phyloP scores from a whole-genome alignment of 2,888 invertebrate species.

The Lepidocyrtinus sp. region DNA sequence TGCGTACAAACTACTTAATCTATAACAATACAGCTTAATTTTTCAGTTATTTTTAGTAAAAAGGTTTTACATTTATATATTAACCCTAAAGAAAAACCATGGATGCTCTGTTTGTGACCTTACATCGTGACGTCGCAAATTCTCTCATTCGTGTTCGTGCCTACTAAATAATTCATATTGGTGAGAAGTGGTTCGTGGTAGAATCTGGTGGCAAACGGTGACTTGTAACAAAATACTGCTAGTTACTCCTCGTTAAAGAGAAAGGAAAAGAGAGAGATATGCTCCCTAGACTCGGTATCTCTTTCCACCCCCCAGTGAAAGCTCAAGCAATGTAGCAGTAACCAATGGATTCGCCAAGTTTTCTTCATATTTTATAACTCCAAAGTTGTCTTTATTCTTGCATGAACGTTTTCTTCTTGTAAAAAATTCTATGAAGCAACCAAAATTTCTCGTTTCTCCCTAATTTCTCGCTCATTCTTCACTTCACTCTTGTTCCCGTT shows the following conservation, averaged over 20 bases:
- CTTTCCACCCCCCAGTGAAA: constrained; percentile 5
- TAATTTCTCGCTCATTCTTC: neutral
- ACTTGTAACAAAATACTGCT: constrained; percentile 30
- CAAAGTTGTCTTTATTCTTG: too few relatives aligned
- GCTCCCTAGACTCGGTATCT: constrained; percentile 2
- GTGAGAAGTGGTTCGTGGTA: constrained; percentile 29
- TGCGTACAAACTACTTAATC: too few relatives aligned
- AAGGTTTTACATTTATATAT: too few relatives aligned
- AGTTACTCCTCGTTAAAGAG: constrained; percentile 21
- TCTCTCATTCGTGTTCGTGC: constrained; percentile 16
- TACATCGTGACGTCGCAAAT: constrained; percentile 10
- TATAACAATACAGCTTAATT: too few relatives aligned
- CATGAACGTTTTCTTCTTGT: too few relatives aligned
- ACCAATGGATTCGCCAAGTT: too few relatives aligned
- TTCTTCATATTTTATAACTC: constrained; percentile 4
- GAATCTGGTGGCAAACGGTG: constrained; percentile 13
- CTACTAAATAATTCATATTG: constrained; percentile 46
- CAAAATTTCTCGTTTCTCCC: neutral
- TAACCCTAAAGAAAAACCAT: too few relatives aligned
- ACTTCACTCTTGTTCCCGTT: neutral
- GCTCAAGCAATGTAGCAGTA: too few relatives aligned
- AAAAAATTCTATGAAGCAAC: too few relatives aligned
- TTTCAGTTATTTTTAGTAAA: too few relatives aligned
- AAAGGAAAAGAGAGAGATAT: too few relatives aligned
- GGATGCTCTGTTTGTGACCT: constrained; percentile 30